Evolutionary conservation across 2,888 invertebrate genomes (phyloP).

Genomic region (Microdon myrmicae): DNA sequence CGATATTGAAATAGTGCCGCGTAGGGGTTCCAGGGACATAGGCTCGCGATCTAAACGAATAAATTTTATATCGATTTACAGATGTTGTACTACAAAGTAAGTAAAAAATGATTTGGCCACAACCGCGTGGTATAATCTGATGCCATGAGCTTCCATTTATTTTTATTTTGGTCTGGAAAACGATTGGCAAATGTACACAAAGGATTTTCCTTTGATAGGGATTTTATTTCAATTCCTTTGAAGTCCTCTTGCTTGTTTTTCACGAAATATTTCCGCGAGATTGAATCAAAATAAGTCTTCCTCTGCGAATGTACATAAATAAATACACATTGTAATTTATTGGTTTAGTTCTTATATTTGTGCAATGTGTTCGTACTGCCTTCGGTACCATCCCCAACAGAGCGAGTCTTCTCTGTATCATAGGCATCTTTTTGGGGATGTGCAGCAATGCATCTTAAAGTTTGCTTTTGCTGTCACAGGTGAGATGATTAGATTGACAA

Average conservation of each 20-base stretch:
- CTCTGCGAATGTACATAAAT: constrained; percentile 42
- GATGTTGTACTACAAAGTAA: constrained; percentile 1
- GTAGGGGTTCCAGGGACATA: constrained; percentile 45
- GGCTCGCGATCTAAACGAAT: constrained; percentile 43
- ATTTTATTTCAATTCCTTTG: constrained; percentile 33
- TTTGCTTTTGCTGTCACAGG: constrained; percentile 37
- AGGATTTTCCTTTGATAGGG: constrained; percentile 31
- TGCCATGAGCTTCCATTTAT: constrained; percentile 36
- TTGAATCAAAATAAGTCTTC: constrained; percentile 48
- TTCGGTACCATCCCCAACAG: too few relatives aligned
- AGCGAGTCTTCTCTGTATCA: not conserved
- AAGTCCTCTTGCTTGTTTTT: constrained; percentile 32
- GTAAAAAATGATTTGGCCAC: not conserved
- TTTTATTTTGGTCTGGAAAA: constrained; percentile 36
- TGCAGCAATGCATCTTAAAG: constrained; percentile 10
- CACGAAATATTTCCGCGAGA: constrained; percentile 45
- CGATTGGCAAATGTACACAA: constrained; percentile 18
- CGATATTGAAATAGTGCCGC: constrained; percentile 44
- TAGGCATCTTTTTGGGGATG: constrained; percentile 4
- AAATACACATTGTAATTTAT: constrained; percentile 49
- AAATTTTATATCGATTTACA: constrained; percentile 43
- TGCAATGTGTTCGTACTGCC: constrained; percentile 1
- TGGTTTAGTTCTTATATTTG: constrained; percentile 30
- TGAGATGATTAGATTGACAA: constrained; percentile 16
- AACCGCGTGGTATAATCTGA: constrained; percentile 34